These are phyloP conservation scores for Saccopteryx leptura DNA, from an alignment of 2,113 vertebrate species.

Conservation along the genomic window DNA sequence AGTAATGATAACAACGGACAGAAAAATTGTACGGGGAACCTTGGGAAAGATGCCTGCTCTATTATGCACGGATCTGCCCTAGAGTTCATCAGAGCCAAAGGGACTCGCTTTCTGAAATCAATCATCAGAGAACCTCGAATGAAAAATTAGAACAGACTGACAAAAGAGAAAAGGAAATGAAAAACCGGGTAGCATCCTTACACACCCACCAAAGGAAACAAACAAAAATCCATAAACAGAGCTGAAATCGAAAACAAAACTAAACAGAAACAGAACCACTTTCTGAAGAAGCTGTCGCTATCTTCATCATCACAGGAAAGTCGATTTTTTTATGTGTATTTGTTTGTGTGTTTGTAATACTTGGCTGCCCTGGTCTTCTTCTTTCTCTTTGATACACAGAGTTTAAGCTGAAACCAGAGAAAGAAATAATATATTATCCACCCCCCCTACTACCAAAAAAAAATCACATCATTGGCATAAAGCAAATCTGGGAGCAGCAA, in stretches of 20 bases:
- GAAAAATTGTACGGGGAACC: background rate
- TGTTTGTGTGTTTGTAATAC: background rate
- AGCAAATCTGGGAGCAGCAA: slow-evolving; percentile 88
- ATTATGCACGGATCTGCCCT: background rate
- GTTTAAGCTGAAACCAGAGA: slow-evolving; percentile 80
- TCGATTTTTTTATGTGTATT: slow-evolving; percentile 64
- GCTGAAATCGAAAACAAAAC: background rate
- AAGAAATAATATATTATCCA: slow-evolving; percentile 80
- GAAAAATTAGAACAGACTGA: slow-evolving; percentile 63
- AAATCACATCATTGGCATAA: slow-evolving; percentile 82
- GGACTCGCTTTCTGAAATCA: background rate
- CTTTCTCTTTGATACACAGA: slow-evolving; percentile 77
- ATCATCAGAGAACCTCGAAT: slow-evolving; percentile 29
- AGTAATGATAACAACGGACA: background rate
- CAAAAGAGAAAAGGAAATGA: slow-evolving; percentile 74
- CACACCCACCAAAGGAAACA: slow-evolving; percentile 23
- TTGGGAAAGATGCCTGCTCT: background rate
- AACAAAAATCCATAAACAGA: slow-evolving; percentile 58
- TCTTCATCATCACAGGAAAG: slow-evolving; percentile 69
- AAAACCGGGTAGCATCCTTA: slow-evolving; percentile 68
- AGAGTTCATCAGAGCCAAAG: background rate
- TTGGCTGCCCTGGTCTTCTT: background rate
- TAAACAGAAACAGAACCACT: slow-evolving; percentile 26
- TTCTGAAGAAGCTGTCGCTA: slow-evolving; percentile 56
- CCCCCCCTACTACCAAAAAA: background rate